Percentiles rank a stretch among this genome's conserved stretches.
Conservation (phyloP, 2,113 vertebrate genomes). For the Toxotes jaculatrix region DNA sequence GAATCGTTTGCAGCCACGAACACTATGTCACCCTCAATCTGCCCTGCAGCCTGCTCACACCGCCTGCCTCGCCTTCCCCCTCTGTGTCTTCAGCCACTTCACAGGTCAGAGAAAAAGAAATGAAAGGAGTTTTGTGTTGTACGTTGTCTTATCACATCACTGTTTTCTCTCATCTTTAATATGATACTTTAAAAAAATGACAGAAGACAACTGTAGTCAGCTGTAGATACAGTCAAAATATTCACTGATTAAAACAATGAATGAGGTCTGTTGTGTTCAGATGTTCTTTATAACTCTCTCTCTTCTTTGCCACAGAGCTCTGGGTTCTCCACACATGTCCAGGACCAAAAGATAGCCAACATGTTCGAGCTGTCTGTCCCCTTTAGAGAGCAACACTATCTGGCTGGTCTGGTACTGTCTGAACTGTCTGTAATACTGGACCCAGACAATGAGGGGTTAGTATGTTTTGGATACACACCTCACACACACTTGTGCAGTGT, state of each 20-base stretch:
- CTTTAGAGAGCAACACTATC: slow-evolving; percentile 97
- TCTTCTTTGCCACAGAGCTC: slow-evolving; percentile 88
- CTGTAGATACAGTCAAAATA: neutral
- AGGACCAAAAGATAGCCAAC: slow-evolving; percentile 99
- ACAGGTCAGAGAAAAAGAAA: slow-evolving; percentile 85
- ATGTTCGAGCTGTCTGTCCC: slow-evolving; percentile 99
- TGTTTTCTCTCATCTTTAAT: neutral
- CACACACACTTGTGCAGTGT: neutral
- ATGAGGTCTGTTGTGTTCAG: neutral
- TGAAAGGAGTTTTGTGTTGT: neutral
- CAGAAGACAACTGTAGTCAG: neutral
- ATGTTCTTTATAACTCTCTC: neutral
- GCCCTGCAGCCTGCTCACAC: slow-evolving; percentile 95
- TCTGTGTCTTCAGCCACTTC: slow-evolving; percentile 98
- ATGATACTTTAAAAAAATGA: neutral
- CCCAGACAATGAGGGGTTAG: slow-evolving; percentile 96
- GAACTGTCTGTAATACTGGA: slow-evolving; percentile 96
- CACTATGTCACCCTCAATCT: slow-evolving; percentile 98
- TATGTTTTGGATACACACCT: slow-evolving; percentile 19
- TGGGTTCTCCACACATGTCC: slow-evolving; percentile 96
- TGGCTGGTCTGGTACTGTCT: slow-evolving; percentile 95
- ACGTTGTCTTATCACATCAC: neutral
- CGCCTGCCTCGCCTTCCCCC: slow-evolving; percentile 96
- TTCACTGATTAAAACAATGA: neutral
- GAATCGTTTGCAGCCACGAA: slow-evolving; percentile 96